Evolutionary conservation across 1,140 invertebrate species (phyloP).

Genomic region (Drosophila arizonae): DNA sequence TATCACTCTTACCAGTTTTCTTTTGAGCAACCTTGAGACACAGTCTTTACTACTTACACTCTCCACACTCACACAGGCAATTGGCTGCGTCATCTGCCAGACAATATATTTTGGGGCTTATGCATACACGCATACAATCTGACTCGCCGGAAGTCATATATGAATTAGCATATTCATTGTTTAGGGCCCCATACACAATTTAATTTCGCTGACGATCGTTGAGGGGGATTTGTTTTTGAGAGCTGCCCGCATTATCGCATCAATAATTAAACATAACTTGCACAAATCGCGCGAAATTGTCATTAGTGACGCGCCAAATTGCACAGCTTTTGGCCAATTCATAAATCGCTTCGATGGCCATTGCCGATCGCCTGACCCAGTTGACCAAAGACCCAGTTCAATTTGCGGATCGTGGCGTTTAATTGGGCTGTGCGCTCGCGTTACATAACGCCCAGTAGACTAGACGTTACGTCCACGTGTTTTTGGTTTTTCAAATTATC

Average conservation of each 20-base stretch:
- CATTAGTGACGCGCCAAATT: slow-evolving; percentile 68
- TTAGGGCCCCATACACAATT: slow-evolving; percentile 31
- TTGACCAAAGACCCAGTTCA: slow-evolving; percentile 46
- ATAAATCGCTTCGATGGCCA: slow-evolving; percentile 46
- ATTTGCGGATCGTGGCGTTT: slow-evolving; percentile 50
- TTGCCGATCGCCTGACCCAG: slow-evolving; percentile 49
- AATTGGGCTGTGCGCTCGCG: slow-evolving; percentile 44
- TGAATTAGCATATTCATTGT: slow-evolving; percentile 49
- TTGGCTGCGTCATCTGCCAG: slow-evolving; percentile 54
- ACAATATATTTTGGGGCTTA: slow-evolving; percentile 13
- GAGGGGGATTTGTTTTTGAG: slow-evolving; percentile 13
- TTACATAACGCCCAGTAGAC: slow-evolving; percentile 26
- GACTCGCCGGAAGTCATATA: slow-evolving; percentile 64
- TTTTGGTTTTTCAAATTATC: background rate
- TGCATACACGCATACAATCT: background rate
- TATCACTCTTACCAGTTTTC: slow-evolving; percentile 20
- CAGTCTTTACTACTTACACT: slow-evolving; percentile 52
- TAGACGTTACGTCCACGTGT: background rate
- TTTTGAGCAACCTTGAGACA: slow-evolving; percentile 61
- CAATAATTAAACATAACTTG: slow-evolving; percentile 55
- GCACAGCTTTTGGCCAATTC: slow-evolving; percentile 32
- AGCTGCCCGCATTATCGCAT: slow-evolving; percentile 11
- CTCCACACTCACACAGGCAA: slow-evolving; percentile 41
- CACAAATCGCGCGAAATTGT: slow-evolving; percentile 54
- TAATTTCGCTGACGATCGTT: slow-evolving; percentile 45